phyloP scores from a whole-genome alignment of 2,888 invertebrate genomes.

The Drosophila emarginata region DNA sequence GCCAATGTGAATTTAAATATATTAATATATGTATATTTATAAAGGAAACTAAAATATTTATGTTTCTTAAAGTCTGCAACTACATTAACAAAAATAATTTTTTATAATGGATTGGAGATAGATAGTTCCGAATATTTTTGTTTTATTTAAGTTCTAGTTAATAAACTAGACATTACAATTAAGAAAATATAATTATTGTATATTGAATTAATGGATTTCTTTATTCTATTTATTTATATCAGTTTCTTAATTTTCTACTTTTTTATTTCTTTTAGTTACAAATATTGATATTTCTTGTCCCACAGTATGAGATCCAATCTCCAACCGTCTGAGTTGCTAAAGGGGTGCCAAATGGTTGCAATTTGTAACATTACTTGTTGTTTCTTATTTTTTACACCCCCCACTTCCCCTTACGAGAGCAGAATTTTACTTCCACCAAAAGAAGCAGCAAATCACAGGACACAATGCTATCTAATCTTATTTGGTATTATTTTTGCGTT shows the following conservation, averaged over 20 bases:
- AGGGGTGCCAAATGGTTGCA: constrained; percentile 76
- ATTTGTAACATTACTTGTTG: constrained; percentile 71
- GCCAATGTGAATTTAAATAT: background rate
- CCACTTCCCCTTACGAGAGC: background rate
- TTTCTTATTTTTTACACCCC: constrained; percentile 44
- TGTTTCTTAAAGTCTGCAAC: no score
- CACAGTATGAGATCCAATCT: background rate
- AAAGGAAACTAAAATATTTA: no score
- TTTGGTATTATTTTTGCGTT: constrained; percentile 76
- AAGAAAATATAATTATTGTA: no score
- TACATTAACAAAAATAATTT: no score
- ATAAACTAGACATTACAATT: no score
- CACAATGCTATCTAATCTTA: constrained; percentile 78
- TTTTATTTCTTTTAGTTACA: background rate
- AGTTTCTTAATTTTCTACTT: no score
- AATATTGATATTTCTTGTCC: background rate
- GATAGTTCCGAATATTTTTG: no score
- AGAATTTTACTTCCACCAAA: background rate
- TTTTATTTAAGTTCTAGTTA: no score
- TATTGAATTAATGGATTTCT: no score
- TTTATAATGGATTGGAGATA: no score
- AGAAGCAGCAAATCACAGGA: constrained; percentile 18
- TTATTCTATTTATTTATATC: no score
- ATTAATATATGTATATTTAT: background rate
- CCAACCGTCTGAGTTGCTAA: constrained; percentile 49